Conservation (phyloP, 1,140 invertebrate species). For the Potamilus streckersoni region DNA sequence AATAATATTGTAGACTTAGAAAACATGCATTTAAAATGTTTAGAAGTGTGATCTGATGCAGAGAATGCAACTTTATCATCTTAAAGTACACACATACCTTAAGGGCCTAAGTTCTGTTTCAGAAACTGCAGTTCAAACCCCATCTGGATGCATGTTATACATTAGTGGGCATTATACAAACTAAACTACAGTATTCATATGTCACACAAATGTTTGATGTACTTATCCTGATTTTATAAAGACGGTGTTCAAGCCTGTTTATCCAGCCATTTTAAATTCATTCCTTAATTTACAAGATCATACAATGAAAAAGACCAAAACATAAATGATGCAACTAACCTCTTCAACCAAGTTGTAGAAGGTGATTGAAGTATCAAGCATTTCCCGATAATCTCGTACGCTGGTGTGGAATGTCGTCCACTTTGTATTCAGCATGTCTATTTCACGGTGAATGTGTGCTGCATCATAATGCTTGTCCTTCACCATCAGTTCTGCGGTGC, state of each 20-base stretch:
- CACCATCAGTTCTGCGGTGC: constrained; percentile 77
- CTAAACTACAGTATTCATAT: background rate
- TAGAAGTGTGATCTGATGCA: no score
- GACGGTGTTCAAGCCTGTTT: background rate
- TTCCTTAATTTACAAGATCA: no score
- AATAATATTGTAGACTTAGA: no score
- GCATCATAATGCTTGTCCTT: constrained; percentile 73
- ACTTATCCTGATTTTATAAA: background rate
- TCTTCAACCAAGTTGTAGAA: constrained; percentile 75
- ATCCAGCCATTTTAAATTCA: background rate
- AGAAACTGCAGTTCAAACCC: no score
- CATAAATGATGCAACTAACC: constrained; percentile 60
- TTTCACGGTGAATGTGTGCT: constrained; percentile 70
- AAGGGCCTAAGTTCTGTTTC: no score
- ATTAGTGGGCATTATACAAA: background rate
- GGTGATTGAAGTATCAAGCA: constrained; percentile 72
- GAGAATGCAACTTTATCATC: no score
- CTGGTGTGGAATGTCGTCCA: constrained; percentile 80
- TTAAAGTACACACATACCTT: no score
- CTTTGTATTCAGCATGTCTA: constrained; percentile 77
- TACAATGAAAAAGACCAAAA: no score
- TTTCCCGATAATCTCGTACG: constrained; percentile 75
- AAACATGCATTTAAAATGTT: no score
- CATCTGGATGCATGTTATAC: no score
- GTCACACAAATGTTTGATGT: background rate